phyloP scores from a whole-genome alignment of 2,797 vertebrate genomes.

The Aphelocoma californica region DNA sequence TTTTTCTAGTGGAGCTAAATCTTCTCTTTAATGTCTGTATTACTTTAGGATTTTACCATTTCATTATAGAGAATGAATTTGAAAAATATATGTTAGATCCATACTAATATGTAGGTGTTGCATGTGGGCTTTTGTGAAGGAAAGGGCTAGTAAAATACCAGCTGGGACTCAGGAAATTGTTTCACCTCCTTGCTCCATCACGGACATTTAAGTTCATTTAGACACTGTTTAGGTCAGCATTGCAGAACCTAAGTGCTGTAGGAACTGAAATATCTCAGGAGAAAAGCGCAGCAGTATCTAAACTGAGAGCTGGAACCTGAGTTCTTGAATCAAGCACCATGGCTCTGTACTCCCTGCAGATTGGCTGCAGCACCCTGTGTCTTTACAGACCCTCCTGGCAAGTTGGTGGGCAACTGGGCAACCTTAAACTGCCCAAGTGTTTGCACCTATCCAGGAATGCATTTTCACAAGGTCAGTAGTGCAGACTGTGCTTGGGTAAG shows the following conservation, averaged over 20 bases:
- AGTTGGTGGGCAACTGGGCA: neutral
- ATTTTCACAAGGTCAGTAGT: rapidly evolving
- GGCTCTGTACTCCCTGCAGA: neutral
- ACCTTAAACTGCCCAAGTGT: neutral
- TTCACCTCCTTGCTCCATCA: neutral
- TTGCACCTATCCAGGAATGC: neutral
- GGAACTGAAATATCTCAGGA: neutral
- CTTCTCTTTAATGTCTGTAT: neutral
- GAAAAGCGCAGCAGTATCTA: neutral
- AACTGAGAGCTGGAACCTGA: neutral
- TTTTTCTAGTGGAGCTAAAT: neutral
- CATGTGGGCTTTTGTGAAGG: neutral
- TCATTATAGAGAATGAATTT: neutral
- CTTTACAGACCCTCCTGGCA: neutral
- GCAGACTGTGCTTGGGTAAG: neutral
- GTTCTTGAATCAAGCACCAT: neutral
- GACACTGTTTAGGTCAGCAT: neutral
- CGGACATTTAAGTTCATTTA: neutral
- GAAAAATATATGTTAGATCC: neutral
- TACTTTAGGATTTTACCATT: neutral
- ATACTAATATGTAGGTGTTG: neutral
- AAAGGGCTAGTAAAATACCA: neutral
- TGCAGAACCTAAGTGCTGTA: neutral
- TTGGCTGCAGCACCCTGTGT: rapidly evolving
- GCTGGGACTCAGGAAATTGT: neutral